Evolutionary conservation across 2,113 vertebrate species (phyloP), one percentile per base, ranked within the genome.

Genomic region (Platichthys stellatus): DNA sequence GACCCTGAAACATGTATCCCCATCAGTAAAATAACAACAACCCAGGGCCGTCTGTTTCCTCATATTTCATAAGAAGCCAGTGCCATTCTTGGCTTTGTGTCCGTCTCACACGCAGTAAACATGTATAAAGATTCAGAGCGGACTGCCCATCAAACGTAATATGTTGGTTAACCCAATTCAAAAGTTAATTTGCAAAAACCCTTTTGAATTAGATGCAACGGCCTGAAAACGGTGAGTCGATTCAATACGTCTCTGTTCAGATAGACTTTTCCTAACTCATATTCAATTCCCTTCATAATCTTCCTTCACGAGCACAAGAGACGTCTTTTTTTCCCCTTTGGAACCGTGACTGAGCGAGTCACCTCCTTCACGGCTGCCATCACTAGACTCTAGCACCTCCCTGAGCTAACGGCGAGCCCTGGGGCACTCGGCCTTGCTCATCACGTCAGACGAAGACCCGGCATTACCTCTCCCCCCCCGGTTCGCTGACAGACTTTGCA

Each of bases 401-500:
- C 51, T 63, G 14, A 11, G 63, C 63, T 53, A 59, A 74, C n/a
- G 8, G 38, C 54, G 43, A 74, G 51, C 31, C 47, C 49, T 51
- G 64, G 74, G 71, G 61, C 82, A 35, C 45, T 2, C 47, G 68
- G 64, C 62, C 65, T 71, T 40, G 2, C 26, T 81, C 51, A 57
- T 64, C 56, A 54, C 43, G 26, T 71, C 70, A 51, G 45, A 74
- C 58, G 65, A 51, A 77, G 56, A 70, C 67, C 26, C 24, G 59
- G 71, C 62, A 51, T 69, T 69, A 47, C 23, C 23, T 23, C n/a
- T 51, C 75, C 72, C 58, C 17, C 24, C 53, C 43, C 45, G 0
- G 51, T 56, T 68, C 76, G 65, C 56, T 54, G 67, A 76, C 38
- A 68, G 62, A 56, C 63, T 68, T 81, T 63, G 43, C 24, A 73